Evolutionary conservation across 2,888 invertebrate species (phyloP).

Genomic region (Sinelater perroti): DNA sequence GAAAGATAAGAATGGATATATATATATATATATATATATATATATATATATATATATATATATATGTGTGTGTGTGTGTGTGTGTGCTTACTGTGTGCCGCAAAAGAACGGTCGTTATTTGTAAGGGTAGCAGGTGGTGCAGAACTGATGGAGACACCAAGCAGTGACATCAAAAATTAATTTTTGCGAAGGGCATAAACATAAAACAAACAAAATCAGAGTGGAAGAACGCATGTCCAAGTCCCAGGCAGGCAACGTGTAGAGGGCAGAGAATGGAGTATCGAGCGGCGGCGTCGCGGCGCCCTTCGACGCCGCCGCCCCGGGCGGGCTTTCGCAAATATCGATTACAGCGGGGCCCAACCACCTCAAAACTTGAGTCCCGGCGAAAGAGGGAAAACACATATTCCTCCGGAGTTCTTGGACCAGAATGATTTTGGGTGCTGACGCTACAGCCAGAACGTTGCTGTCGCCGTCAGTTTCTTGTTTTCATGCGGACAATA

Average conservation of each 20-base stretch:
- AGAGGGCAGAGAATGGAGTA: slow-evolving; percentile 44
- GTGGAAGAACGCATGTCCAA: slow-evolving; percentile 43
- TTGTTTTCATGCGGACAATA: slow-evolving; percentile 16
- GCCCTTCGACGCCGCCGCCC: slow-evolving; percentile 27
- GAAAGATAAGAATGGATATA: too few species aligned
- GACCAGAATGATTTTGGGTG: slow-evolving; percentile 42
- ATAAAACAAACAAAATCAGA: slow-evolving; percentile 29
- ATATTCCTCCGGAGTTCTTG: slow-evolving; percentile 44
- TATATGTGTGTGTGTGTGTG: too few species aligned
- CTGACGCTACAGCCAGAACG: slow-evolving; percentile 35
- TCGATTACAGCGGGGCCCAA: slow-evolving; percentile 27
- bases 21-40: too few species aligned
- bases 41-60: too few species aligned
- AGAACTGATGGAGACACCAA: slow-evolving; percentile 13
- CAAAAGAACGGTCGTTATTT: too few species aligned
- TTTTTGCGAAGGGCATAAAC: slow-evolving; percentile 22
- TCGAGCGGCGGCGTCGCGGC: slow-evolving; percentile 33
- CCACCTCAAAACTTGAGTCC: slow-evolving; percentile 55
- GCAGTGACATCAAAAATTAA: slow-evolving; percentile 26
- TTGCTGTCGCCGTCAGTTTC: slow-evolving; percentile 25
- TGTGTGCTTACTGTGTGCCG: too few species aligned
- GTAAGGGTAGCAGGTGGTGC: background rate
- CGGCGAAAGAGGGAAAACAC: slow-evolving; percentile 46
- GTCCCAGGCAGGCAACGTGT: slow-evolving; percentile 44
- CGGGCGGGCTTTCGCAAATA: slow-evolving; percentile 26